These are phyloP conservation scores for Rhabdomys pumilio DNA, from an alignment of 2,797 vertebrate genomes.

Conservation along the genomic window DNA sequence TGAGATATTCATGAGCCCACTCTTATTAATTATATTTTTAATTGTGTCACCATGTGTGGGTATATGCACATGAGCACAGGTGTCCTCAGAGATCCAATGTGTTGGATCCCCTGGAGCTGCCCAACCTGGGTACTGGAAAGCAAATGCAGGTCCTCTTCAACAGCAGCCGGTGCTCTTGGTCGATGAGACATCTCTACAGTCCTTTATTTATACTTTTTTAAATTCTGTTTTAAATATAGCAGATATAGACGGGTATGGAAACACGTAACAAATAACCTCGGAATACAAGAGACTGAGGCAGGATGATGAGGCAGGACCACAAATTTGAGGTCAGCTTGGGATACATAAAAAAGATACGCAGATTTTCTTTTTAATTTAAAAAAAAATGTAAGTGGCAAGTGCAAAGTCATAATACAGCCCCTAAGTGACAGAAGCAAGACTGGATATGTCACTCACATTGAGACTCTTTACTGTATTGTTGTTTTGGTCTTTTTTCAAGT, in stretches of 20 bases:
- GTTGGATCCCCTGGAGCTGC: neutral
- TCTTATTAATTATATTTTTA: slow-evolving; percentile 24
- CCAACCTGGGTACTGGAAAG: neutral
- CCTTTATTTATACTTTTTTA: neutral
- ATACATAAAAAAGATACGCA: neutral
- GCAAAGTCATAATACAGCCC: neutral
- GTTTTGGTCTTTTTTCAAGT: neutral
- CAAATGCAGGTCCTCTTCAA: neutral
- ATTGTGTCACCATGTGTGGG: neutral
- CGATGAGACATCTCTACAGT: neutral
- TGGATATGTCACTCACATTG: neutral
- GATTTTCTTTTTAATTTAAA: neutral
- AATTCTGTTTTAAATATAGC: no score
- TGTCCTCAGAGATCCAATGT: neutral
- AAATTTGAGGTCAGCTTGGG: neutral
- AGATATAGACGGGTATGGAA: no score
- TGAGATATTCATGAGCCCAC: slow-evolving; percentile 59
- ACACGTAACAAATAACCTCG: no score
- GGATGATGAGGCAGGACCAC: neutral
- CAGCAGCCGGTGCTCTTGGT: neutral
- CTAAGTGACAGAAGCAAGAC: slow-evolving; percentile 4
- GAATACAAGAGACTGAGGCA: neutral
- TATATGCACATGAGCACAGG: neutral
- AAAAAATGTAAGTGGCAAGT: neutral
- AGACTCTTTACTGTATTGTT: neutral